Evolutionary conservation across 2,113 vertebrate species (phyloP).

Genomic region (Megaceryle maxima): DNA sequence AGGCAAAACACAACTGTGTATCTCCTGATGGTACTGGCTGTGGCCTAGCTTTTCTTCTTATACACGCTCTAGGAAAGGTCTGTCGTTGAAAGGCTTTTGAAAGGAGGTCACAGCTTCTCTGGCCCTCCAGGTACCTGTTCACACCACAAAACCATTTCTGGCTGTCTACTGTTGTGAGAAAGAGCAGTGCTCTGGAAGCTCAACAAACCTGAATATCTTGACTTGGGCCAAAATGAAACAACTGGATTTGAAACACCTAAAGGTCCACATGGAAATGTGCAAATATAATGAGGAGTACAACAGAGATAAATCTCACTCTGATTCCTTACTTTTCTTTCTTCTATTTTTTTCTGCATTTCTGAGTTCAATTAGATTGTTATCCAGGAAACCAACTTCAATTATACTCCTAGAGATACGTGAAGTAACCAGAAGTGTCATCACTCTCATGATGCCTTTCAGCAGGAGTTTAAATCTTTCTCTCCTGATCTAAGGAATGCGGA

Average conservation of each 20-base stretch:
- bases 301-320: background rate
- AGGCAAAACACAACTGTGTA: background rate
- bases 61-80: background rate
- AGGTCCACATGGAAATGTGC: background rate
- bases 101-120: background rate
- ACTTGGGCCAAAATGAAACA: background rate
- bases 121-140: background rate
- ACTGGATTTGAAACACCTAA: background rate
- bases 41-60: background rate
- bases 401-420: background rate
- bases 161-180: background rate
- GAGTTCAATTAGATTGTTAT: background rate
- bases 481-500: background rate
- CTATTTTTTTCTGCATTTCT: background rate
- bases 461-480: conserved; percentile 31
- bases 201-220: background rate
- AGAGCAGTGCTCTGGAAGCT: background rate
- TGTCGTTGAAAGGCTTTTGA: background rate
- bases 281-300: background rate
- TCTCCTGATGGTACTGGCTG: background rate
- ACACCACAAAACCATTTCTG: background rate
- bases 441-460: background rate
- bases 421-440: conserved; percentile 17
- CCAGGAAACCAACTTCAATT: background rate
- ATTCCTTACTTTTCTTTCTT: background rate